Evolutionary conservation across 2,888 invertebrate species (phyloP).

Genomic region (Acrobasis repandana): DNA sequence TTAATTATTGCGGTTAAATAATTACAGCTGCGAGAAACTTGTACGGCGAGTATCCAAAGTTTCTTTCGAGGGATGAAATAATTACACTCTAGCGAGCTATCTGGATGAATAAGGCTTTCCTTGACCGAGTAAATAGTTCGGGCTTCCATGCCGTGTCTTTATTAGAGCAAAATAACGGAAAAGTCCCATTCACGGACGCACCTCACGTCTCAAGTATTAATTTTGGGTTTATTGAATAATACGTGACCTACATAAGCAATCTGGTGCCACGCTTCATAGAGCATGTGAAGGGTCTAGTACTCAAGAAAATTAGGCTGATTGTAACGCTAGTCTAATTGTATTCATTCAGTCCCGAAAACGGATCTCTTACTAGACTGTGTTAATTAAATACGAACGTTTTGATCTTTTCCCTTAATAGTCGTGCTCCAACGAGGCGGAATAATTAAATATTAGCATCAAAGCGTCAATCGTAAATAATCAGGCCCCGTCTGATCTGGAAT

Average conservation of each 20-base stretch:
- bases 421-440: conserved; percentile 3
- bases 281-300: conserved; percentile 51
- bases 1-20: conserved; percentile 62
- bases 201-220: conserved; percentile 72
- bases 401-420: conserved; percentile 11
- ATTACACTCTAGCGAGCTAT: conserved; percentile 43
- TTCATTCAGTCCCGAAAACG: conserved; percentile 10
- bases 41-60: conserved; percentile 39
- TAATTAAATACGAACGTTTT: conserved; percentile 12
- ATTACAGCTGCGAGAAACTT: conserved; percentile 45
- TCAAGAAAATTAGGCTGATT: conserved; percentile 56
- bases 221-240: conserved; percentile 78
- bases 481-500: conserved; percentile 9
- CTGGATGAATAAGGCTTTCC: conserved; percentile 36
- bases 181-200: conserved; percentile 54
- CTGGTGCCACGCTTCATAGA: conserved; percentile 50
- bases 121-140: conserved; percentile 45
- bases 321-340: conserved; percentile 36
- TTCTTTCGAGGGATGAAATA: conserved; percentile 42
- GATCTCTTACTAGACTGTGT: background rate
- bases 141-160: conserved; percentile 48
- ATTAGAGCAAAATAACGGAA: conserved; percentile 59
- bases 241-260: conserved; percentile 70
- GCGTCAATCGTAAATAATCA: conserved; percentile 15
- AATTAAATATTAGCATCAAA: conserved; percentile 22